Percentiles rank a stretch among this genome's conserved stretches.
Evolutionary conservation across 2,888 invertebrate species (phyloP).

Genomic region (Lutraria lutraria): DNA sequence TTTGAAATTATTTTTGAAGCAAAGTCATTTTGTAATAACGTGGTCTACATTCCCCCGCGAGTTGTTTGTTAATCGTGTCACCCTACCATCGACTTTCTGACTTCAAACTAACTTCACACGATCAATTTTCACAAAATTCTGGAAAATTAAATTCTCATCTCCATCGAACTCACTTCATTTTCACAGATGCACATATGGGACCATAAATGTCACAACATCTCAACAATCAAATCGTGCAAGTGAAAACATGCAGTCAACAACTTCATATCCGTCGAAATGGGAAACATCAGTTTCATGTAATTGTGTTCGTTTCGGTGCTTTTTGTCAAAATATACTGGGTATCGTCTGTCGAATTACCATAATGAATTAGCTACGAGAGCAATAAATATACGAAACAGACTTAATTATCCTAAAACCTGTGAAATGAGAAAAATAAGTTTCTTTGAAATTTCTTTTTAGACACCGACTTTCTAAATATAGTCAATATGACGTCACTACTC

Average conservation of each 20-base stretch:
- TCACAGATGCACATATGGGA: slow-evolving; percentile 18
- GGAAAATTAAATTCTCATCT: not conserved
- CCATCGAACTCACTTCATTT: not conserved
- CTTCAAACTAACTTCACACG: not conserved
- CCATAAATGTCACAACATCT: not conserved
- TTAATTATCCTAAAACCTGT: not conserved
- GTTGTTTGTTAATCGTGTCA: not conserved
- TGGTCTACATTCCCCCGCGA: no score
- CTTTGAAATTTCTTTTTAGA: not conserved
- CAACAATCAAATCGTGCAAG: not conserved
- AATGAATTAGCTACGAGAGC: not conserved
- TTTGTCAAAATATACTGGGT: not conserved
- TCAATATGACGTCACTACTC: not conserved
- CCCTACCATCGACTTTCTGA: not conserved
- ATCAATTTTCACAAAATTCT: not conserved
- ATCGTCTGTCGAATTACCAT: slow-evolving; percentile 8
- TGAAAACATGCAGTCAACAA: slow-evolving; percentile 1
- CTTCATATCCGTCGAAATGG: not conserved
- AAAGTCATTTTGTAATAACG: no score
- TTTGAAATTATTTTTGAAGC: no score
- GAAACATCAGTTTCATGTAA: not conserved
- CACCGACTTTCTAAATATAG: slow-evolving; percentile 8
- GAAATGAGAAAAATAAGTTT: not conserved
- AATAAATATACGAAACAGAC: slow-evolving; percentile 14
- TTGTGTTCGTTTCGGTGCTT: not conserved